Conservation (phyloP, 2,113 vertebrate species). For the Ptychochromis oligacanthus region DNA sequence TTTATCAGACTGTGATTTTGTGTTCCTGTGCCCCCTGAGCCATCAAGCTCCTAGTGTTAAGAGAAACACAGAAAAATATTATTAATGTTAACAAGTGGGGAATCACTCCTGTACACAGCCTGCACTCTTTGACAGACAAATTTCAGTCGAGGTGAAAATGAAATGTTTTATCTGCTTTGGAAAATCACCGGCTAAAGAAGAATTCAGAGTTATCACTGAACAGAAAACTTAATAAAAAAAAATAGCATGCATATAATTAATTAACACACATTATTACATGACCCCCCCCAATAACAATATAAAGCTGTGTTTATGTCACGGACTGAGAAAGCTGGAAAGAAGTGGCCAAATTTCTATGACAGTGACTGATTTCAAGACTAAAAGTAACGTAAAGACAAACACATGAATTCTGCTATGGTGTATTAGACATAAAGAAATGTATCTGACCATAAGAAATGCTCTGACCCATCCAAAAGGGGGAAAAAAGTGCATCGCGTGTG, state of each 20-base stretch:
- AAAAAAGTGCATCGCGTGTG: no score
- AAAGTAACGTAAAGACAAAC: no score
- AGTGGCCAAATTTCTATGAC: not conserved
- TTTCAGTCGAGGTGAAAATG: constrained; percentile 4
- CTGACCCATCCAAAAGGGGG: not conserved
- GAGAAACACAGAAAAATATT: constrained; percentile 29
- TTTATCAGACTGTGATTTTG: not conserved
- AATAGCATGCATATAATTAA: not conserved
- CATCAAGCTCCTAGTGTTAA: constrained; percentile 38
- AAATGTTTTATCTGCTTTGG: constrained; percentile 30
- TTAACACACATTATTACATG: no score
- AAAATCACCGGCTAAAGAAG: constrained; percentile 12
- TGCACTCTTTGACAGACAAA: not conserved
- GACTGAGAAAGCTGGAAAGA: not conserved
- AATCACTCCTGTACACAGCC: constrained; percentile 10
- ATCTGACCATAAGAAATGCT: not conserved
- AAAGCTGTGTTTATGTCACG: no score
- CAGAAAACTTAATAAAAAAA: not conserved
- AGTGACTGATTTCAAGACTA: not conserved
- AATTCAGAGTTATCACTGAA: not conserved
- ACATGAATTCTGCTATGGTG: not conserved
- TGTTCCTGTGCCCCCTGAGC: not conserved
- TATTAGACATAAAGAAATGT: not conserved
- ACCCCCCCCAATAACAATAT: no score
- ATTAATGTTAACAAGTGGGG: constrained; percentile 34